These are phyloP conservation scores for Cyphomyrus plagiostoma DNA, from an alignment of 2,113 vertebrate genomes.

Conservation along the genomic window DNA sequence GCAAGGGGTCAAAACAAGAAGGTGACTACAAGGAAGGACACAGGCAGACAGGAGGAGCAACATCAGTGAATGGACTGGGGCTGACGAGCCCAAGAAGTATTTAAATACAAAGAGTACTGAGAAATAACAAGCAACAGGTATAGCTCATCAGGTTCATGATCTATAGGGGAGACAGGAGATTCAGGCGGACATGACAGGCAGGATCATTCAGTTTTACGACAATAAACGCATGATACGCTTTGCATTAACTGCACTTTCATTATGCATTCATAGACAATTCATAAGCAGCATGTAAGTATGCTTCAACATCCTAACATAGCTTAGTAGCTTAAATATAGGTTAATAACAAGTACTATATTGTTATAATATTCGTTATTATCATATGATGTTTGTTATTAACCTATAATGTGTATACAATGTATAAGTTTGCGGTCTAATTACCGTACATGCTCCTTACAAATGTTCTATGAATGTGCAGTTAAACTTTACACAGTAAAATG, in stretches of 20 bases:
- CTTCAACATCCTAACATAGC: too few relatives aligned
- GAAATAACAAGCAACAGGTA: not conserved
- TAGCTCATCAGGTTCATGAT: not conserved
- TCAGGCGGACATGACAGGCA: not conserved
- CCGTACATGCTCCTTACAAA: not conserved
- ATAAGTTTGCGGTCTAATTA: not conserved
- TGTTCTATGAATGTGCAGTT: not conserved
- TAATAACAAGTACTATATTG: too few relatives aligned
- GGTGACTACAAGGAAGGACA: too few relatives aligned
- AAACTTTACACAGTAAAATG: not conserved
- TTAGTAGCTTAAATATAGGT: too few relatives aligned
- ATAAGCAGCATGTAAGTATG: too few relatives aligned
- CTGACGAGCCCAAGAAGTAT: not conserved
- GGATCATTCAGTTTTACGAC: not conserved
- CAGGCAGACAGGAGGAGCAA: too few relatives aligned
- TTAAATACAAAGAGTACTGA: not conserved
- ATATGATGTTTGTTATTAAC: too few relatives aligned
- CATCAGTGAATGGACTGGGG: not conserved
- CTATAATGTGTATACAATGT: too few relatives aligned
- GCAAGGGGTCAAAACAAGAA: too few relatives aligned
- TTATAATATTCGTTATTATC: too few relatives aligned
- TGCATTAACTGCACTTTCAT: not conserved
- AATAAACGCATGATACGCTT: not conserved
- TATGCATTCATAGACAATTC: not conserved
- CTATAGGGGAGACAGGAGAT: not conserved